These are phyloP conservation scores for Lepus oiostolus DNA, from an alignment of 2,797 vertebrate species.

Conservation along the genomic window DNA sequence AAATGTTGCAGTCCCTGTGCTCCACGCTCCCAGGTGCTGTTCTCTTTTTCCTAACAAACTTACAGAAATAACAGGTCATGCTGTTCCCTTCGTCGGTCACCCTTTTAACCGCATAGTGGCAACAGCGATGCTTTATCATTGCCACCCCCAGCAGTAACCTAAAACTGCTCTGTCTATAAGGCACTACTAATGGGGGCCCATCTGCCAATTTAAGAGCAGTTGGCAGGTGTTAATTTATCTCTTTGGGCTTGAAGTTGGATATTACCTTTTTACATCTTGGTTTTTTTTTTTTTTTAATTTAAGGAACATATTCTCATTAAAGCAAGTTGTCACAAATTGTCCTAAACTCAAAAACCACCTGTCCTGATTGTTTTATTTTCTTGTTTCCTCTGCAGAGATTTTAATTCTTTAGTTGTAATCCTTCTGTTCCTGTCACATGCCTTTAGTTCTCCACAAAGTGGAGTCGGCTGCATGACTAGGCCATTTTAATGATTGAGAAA, in stretches of 20 bases:
- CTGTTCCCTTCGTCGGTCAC: neutral
- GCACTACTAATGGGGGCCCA: neutral
- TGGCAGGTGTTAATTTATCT: neutral
- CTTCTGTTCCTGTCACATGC: neutral
- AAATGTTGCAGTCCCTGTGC: neutral
- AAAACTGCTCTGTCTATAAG: neutral
- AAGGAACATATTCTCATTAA: neutral
- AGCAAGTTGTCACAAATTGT: neutral
- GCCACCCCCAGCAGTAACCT: neutral
- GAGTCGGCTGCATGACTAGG: neutral
- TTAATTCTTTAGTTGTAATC: neutral
- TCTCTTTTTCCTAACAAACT: neutral
- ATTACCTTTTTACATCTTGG: neutral
- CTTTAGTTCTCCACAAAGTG: neutral
- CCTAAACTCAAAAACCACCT: neutral
- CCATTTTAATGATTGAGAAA: neutral
- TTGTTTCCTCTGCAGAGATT: neutral
- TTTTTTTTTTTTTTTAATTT: neutral
- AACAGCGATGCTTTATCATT: neutral
- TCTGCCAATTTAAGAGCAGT: neutral
- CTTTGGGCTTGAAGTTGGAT: conserved; percentile 7
- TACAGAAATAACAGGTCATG: neutral
- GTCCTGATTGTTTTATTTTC: neutral
- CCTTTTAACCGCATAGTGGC: neutral
- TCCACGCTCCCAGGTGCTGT: neutral